phyloP scores from a whole-genome alignment of 2,888 invertebrate genomes.

The Lasioglossum pauxillum region DNA sequence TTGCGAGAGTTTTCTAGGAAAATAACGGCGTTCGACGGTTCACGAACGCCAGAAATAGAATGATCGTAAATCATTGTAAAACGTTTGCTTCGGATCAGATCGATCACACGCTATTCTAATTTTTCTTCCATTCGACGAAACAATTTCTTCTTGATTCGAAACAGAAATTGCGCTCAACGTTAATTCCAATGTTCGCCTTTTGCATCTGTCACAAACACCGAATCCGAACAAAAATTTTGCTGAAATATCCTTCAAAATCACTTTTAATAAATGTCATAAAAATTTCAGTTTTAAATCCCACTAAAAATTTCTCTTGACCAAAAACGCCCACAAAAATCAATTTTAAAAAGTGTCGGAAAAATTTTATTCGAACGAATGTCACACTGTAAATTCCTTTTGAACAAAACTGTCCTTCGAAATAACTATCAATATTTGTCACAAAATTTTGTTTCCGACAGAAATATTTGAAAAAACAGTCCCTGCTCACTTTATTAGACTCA shows the following conservation, averaged over 20 bases:
- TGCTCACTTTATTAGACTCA: too few species aligned
- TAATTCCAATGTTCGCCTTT: neutral
- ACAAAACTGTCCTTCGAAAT: neutral
- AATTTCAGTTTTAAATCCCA: neutral
- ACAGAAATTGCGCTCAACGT: neutral
- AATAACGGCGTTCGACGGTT: constrained; percentile 8
- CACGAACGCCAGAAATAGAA: neutral
- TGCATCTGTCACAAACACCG: too few species aligned
- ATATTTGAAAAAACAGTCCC: neutral
- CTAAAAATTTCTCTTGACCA: neutral
- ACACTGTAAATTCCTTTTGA: neutral
- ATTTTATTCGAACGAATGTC: neutral
- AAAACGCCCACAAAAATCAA: neutral
- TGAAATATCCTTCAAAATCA: neutral
- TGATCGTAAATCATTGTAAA: constrained; percentile 11
- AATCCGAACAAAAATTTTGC: neutral
- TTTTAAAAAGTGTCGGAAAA: neutral
- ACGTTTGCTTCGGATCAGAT: neutral
- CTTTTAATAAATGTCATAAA: neutral
- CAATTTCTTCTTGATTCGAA: neutral
- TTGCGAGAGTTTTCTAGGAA: neutral
- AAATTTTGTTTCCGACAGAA: neutral
- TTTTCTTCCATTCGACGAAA: neutral
- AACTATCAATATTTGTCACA: neutral
- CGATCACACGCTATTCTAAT: constrained; percentile 11